A percentile compares a stretch with the other conserved stretches of the same genome.
These are phyloP conservation scores for Trichonephila clavata DNA, from an alignment of 1,140 invertebrate genomes.

Conservation along the genomic window DNA sequence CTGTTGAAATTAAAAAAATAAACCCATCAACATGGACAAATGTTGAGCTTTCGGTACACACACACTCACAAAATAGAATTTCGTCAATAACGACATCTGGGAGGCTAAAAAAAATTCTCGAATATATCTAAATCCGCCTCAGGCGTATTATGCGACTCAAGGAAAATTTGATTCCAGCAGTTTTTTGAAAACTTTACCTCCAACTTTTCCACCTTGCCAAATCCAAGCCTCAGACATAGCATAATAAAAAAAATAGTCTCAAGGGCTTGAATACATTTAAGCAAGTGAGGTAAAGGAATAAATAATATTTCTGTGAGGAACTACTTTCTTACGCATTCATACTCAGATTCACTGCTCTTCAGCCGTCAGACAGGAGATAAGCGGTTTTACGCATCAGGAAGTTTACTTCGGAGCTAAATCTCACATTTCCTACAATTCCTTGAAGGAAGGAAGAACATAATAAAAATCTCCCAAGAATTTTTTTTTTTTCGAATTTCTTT, in stretches of 20 bases:
- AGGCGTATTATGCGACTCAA: neutral
- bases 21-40: neutral
- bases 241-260: neutral
- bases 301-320: slow-evolving; percentile 26
- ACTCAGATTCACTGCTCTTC: neutral
- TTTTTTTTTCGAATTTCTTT: neutral
- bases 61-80: neutral
- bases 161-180: slow-evolving; percentile 4
- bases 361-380: slow-evolving; percentile 12
- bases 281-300: neutral
- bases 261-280: slow-evolving; percentile 2
- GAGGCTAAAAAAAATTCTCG: neutral
- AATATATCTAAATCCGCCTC: neutral
- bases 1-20: too few species aligned
- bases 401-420: neutral
- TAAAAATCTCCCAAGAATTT: neutral
- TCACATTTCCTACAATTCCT: neutral
- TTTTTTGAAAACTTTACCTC: neutral
- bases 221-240: too few species aligned
- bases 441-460: neutral
- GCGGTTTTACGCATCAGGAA: slow-evolving; percentile 13
- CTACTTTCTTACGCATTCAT: slow-evolving; percentile 6
- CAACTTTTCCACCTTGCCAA: slow-evolving; percentile 11
- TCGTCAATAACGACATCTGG: neutral
- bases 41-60: neutral